Conservation (phyloP, 2,113 vertebrate genomes). For the Chionomys nivalis region DNA sequence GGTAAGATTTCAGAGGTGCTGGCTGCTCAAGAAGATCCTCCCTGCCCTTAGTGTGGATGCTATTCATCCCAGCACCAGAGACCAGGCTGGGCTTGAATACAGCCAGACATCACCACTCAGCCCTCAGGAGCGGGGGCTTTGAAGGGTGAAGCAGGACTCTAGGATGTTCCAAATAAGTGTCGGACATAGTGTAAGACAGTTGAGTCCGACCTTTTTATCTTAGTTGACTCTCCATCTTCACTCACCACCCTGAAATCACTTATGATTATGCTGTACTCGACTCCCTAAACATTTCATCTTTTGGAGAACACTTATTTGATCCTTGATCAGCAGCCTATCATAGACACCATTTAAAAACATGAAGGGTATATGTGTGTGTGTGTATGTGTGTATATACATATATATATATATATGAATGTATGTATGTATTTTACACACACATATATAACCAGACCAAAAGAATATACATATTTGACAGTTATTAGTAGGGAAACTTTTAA, state of each 20-base stretch:
- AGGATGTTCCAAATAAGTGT: neutral
- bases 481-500: neutral
- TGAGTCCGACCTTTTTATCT: neutral
- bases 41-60: neutral
- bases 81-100: neutral
- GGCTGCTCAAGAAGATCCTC: neutral
- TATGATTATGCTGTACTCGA: neutral
- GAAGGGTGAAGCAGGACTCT: neutral
- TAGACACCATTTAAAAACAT: conserved; percentile 1
- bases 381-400: too few relatives aligned
- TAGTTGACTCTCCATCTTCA: neutral
- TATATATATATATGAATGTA: too few relatives aligned
- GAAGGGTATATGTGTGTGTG: neutral
- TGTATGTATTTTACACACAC: too few relatives aligned
- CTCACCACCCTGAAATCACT: neutral
- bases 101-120: neutral
- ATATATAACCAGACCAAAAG: too few relatives aligned
- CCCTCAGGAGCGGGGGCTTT: neutral
- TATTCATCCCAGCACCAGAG: neutral
- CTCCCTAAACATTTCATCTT: neutral
- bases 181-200: neutral
- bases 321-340: neutral
- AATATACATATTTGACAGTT: neutral
- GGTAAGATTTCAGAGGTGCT: neutral
- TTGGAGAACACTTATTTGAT: neutral